Evolutionary conservation across 2,797 vertebrate genomes (phyloP).

Genomic region (Galaxias olidus): DNA sequence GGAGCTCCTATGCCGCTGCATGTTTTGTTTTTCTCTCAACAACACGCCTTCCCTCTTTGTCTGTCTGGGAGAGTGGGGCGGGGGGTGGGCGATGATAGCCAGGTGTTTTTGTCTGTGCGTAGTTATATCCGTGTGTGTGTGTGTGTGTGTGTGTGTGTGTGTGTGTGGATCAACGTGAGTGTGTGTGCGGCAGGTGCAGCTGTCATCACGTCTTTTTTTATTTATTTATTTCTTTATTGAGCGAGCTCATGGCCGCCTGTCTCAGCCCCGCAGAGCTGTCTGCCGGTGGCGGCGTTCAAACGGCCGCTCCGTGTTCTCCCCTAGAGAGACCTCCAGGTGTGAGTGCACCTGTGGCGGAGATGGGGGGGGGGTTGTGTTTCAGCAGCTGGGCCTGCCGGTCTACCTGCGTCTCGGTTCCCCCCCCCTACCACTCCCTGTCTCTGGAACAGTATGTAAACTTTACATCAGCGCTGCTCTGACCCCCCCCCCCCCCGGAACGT

Average conservation of each 20-base stretch:
- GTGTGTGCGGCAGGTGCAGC: slow-evolving; percentile 53
- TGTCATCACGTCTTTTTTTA: neutral
- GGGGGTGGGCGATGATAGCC: slow-evolving; percentile 36
- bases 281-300: slow-evolving; percentile 58
- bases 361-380: slow-evolving; percentile 48
- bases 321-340: slow-evolving; percentile 73
- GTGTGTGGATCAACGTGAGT: too few species aligned
- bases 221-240: too few species aligned
- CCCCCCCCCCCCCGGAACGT: neutral
- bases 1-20: too few species aligned
- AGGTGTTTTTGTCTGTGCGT: too few species aligned
- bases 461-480: slow-evolving; percentile 6
- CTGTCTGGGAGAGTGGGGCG: slow-evolving; percentile 14
- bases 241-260: slow-evolving; percentile 40
- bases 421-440: neutral
- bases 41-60: slow-evolving; percentile 21
- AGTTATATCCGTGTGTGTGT: too few species aligned
- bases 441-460: slow-evolving; percentile 15
- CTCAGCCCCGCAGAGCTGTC: slow-evolving; percentile 54
- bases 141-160: too few species aligned
- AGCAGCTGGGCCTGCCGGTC: slow-evolving; percentile 70
- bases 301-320: slow-evolving; percentile 64
- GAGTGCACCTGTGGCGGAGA: slow-evolving; percentile 72
- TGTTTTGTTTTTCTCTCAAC: slow-evolving; percentile 19
- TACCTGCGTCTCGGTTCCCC: slow-evolving; percentile 23